Conservation (phyloP, 2,797 vertebrate species). For the Choloepus didactylus region DNA sequence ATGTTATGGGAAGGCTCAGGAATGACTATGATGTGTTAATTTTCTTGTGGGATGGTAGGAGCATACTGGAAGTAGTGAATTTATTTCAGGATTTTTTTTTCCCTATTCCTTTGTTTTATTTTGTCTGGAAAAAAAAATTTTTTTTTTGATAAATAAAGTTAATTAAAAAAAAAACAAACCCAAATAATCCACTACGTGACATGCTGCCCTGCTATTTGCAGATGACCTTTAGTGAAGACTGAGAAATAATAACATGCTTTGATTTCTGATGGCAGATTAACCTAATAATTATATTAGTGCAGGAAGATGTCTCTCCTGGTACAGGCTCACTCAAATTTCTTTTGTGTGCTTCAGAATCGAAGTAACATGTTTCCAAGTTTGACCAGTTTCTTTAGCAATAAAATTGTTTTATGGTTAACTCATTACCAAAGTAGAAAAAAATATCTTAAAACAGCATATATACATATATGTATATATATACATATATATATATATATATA, state of each 20-base stretch:
- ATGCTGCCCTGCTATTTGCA: slow-evolving; percentile 59
- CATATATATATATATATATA: background rate
- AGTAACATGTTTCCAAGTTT: slow-evolving; percentile 47
- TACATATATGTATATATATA: too few species aligned
- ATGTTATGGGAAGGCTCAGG: too few species aligned
- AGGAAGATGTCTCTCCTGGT: slow-evolving; percentile 80
- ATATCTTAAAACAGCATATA: background rate
- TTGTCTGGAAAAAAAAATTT: too few species aligned
- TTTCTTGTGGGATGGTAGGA: too few species aligned
- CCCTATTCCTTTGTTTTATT: too few species aligned
- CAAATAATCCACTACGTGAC: slow-evolving; percentile 60
- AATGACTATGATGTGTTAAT: too few species aligned
- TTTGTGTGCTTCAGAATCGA: slow-evolving; percentile 34
- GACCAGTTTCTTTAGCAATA: slow-evolving; percentile 56
- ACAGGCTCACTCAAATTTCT: slow-evolving; percentile 71
- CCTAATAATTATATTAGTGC: slow-evolving; percentile 68
- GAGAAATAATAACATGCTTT: slow-evolving; percentile 71
- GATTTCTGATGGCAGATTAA: slow-evolving; percentile 80
- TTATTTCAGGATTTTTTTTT: too few species aligned
- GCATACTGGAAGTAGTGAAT: too few species aligned
- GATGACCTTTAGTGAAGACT: slow-evolving; percentile 72
- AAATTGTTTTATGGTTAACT: slow-evolving; percentile 67
- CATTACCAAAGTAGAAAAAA: slow-evolving; percentile 2
- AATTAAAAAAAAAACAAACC: background rate
- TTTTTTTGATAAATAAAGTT: too few species aligned